Evolutionary conservation across 2,113 vertebrate genomes (phyloP).

Genomic region (Rhinoptilus africanus): DNA sequence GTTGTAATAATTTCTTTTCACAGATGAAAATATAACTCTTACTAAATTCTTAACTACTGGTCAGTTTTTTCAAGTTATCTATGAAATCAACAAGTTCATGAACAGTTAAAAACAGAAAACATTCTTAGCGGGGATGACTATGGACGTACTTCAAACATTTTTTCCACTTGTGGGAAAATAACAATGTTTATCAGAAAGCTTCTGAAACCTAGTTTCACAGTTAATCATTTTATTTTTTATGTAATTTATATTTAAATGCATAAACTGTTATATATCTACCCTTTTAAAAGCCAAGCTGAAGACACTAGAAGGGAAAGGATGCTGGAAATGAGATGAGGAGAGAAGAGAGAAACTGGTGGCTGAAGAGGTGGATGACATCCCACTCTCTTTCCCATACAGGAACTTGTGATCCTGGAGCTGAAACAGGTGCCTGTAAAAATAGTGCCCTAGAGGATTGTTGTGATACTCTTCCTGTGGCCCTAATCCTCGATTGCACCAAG

Average conservation of each 20-base stretch:
- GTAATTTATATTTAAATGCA: background rate
- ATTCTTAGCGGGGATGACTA: background rate
- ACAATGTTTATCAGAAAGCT: background rate
- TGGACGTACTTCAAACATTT: background rate
- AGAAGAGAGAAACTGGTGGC: background rate
- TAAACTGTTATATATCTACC: background rate
- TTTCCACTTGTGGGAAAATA: background rate
- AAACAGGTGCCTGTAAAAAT: background rate
- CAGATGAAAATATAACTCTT: background rate
- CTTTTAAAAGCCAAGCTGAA: background rate
- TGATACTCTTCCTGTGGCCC: background rate
- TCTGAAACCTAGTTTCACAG: background rate
- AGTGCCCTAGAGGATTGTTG: background rate
- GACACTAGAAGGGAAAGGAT: background rate
- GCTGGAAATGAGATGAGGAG: background rate
- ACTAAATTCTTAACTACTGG: background rate
- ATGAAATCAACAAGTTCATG: background rate
- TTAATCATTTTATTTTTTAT: background rate
- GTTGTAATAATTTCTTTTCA: constrained; percentile 9
- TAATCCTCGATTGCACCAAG: background rate
- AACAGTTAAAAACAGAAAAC: background rate
- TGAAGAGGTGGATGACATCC: background rate
- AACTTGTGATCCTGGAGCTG: background rate
- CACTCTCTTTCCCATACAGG: background rate
- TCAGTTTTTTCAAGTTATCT: constrained; percentile 14